A percentile compares a stretch with the other conserved stretches of the same genome.
phyloP scores from a whole-genome alignment of 2,797 vertebrate species.

The Alca torda region DNA sequence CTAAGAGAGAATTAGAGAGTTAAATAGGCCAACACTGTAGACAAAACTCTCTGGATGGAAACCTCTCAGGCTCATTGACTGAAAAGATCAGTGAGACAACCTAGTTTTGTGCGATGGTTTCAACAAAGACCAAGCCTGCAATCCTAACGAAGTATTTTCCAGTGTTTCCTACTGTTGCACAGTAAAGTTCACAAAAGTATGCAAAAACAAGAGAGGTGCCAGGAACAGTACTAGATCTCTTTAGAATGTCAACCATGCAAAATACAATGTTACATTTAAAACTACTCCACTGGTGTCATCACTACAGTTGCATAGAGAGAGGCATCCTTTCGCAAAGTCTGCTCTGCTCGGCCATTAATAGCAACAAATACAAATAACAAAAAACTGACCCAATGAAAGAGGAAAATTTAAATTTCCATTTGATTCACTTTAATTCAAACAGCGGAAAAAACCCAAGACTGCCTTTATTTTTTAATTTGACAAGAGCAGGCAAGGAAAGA shows the following conservation, averaged over 20 bases:
- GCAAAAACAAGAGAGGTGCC: not conserved
- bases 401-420: not conserved
- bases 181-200: not conserved
- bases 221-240: not conserved
- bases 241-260: not conserved
- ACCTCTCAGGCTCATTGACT: not conserved
- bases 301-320: not conserved
- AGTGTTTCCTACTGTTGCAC: not conserved
- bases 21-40: not conserved
- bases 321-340: not conserved
- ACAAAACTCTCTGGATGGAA: not conserved
- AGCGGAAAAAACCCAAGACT: rapidly evolving
- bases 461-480: not conserved
- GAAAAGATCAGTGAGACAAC: not conserved
- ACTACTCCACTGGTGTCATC: not conserved
- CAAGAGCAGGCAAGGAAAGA: not conserved
- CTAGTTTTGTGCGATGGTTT: not conserved
- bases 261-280: not conserved
- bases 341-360: not conserved
- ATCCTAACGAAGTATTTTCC: not conserved
- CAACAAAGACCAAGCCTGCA: not conserved
- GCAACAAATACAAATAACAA: not conserved
- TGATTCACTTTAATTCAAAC: not conserved
- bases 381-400: not conserved
- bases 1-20: not conserved